phyloP scores from a whole-genome alignment of 2,888 invertebrate genomes.

The Perdita meconis region DNA sequence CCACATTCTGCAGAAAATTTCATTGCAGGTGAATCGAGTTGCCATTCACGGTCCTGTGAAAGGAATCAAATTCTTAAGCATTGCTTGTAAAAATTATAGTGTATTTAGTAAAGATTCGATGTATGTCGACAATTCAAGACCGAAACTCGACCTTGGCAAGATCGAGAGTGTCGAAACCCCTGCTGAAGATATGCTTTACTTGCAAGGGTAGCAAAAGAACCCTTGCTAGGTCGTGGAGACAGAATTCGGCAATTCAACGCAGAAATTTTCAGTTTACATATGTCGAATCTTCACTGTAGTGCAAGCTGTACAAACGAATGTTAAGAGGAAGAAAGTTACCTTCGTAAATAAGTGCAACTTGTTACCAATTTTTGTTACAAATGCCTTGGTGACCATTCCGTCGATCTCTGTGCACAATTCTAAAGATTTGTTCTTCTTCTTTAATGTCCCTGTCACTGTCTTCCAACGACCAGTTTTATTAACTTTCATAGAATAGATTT shows the following conservation, averaged over 20 bases:
- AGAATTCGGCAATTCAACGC: too few species aligned
- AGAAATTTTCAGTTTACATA: too few species aligned
- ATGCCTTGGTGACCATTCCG: constrained; percentile 85
- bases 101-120: too few species aligned
- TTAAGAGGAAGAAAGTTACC: constrained; percentile 79
- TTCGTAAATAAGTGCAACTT: constrained; percentile 88
- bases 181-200: too few species aligned
- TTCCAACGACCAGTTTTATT: constrained; percentile 86
- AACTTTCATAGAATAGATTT: constrained; percentile 85
- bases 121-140: too few species aligned
- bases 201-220: too few species aligned
- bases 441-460: constrained; percentile 84
- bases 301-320: too few species aligned
- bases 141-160: too few species aligned
- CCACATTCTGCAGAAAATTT: constrained; percentile 85
- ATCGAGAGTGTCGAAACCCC: too few species aligned
- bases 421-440: constrained; percentile 81
- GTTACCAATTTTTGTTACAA: constrained; percentile 86
- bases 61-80: constrained; percentile 9
- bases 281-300: too few species aligned
- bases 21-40: constrained; percentile 87
- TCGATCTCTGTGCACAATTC: constrained; percentile 86
- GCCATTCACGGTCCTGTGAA: constrained; percentile 88
- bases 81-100: too few species aligned
- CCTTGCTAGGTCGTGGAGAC: too few species aligned